A percentile compares a stretch with the other conserved stretches of the same genome.
Conservation (phyloP, 2,113 vertebrate species). For the Lasiurus cinereus region DNA sequence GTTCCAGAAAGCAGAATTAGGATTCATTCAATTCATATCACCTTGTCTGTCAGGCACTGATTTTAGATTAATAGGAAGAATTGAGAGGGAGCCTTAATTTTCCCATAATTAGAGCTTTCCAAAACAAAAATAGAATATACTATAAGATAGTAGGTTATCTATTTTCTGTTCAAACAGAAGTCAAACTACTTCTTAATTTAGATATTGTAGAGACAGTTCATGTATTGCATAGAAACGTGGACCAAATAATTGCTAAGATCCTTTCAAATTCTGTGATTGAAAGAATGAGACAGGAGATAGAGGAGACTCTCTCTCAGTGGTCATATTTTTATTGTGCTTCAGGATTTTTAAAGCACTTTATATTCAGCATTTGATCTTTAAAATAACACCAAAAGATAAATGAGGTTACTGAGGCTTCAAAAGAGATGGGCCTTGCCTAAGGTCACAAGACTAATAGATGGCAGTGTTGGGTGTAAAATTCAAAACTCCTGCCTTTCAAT, state of each 20-base stretch:
- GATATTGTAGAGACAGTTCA: neutral
- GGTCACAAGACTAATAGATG: neutral
- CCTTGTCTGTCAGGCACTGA: neutral
- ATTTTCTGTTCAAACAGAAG: neutral
- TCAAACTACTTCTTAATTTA: neutral
- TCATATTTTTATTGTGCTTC: neutral
- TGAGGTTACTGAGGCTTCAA: neutral
- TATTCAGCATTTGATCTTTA: conserved; percentile 26
- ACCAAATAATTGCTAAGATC: neutral
- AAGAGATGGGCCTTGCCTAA: neutral
- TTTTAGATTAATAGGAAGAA: conserved; percentile 44
- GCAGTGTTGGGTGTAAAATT: neutral
- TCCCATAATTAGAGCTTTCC: conserved; percentile 33
- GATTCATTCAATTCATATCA: neutral
- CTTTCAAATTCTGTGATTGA: conserved; percentile 48
- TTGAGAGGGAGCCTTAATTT: neutral
- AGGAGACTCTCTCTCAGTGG: neutral
- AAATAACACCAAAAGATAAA: neutral
- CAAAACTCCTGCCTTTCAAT: neutral
- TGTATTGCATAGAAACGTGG: neutral
- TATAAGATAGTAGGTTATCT: neutral
- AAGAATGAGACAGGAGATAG: neutral
- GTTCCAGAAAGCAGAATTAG: conserved; percentile 45
- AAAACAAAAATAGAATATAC: neutral
- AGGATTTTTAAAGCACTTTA: conserved; percentile 29